Percentiles rank a stretch among this genome's conserved stretches.
These are phyloP conservation scores for Exocentrus adspersus DNA, from an alignment of 2,888 invertebrate genomes.

Conservation along the genomic window DNA sequence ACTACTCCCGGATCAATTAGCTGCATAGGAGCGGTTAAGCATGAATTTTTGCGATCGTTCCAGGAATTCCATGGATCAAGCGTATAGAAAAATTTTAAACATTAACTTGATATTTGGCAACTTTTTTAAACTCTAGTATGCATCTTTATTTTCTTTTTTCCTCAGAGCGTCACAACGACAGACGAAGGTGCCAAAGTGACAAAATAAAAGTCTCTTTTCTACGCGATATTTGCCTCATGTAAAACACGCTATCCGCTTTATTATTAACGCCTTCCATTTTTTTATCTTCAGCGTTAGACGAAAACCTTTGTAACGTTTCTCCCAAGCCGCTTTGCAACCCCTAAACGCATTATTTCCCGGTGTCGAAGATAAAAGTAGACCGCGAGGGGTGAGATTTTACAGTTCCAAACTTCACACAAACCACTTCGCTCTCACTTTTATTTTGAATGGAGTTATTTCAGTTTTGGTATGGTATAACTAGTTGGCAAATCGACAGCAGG, in stretches of 20 bases:
- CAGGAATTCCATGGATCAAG: too few species aligned
- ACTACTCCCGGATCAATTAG: slow-evolving; percentile 13
- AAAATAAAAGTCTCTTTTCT: not conserved
- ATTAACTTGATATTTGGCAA: too few species aligned
- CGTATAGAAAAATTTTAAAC: too few species aligned
- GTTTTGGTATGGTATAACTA: too few species aligned
- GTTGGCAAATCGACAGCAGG: too few species aligned
- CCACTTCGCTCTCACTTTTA: not conserved
- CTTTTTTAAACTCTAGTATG: too few species aligned
- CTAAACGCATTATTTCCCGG: slow-evolving; percentile 1
- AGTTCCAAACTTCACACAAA: not conserved
- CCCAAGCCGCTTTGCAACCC: slow-evolving; percentile 6
- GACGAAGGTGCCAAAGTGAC: not conserved
- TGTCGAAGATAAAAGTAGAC: not conserved
- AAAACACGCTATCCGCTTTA: not conserved
- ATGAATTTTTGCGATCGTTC: not conserved
- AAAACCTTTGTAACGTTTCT: not conserved
- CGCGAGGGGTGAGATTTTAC: not conserved
- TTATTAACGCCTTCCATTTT: not conserved
- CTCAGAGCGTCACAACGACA: too few species aligned
- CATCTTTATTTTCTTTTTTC: too few species aligned
- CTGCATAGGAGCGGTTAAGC: not conserved
- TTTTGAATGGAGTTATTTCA: too few species aligned
- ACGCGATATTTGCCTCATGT: not conserved
- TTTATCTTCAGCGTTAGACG: not conserved